Conservation (phyloP, 2,113 vertebrate species). For the Cercocebus atys region DNA sequence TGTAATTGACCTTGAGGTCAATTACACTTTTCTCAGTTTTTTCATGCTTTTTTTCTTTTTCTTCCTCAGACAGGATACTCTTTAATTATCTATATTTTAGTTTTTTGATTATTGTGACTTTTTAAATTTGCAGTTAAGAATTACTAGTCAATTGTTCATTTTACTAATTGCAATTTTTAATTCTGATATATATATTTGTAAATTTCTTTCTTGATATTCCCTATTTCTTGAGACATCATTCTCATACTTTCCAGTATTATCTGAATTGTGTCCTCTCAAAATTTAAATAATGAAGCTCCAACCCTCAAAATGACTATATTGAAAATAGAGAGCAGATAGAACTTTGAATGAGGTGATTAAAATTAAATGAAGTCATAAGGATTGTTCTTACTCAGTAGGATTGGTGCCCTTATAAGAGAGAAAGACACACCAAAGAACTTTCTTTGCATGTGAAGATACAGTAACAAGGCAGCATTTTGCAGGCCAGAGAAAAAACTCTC, state of each 20-base stretch:
- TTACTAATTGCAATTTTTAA: not conserved
- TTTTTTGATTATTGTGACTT: not conserved
- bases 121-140: not conserved
- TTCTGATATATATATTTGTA: not conserved
- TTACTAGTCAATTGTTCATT: not conserved
- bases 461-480: not conserved
- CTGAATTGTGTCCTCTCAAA: not conserved
- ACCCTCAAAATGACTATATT: not conserved
- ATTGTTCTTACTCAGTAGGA: too few relatives aligned
- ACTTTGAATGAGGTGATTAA: not conserved
- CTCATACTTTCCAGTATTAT: not conserved
- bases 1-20: not conserved
- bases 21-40: not conserved
- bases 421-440: not conserved
- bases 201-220: not conserved
- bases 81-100: not conserved
- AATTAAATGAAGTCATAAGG: not conserved
- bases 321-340: not conserved
- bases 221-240: not conserved
- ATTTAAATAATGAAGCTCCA: not conserved
- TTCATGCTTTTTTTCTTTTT: not conserved
- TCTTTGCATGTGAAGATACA: not conserved
- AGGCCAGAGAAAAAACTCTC: not conserved
- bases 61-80: not conserved
- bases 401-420: not conserved